Evolutionary conservation across 2,888 invertebrate genomes (phyloP).

Genomic region (Agrenia bidenticulata): DNA sequence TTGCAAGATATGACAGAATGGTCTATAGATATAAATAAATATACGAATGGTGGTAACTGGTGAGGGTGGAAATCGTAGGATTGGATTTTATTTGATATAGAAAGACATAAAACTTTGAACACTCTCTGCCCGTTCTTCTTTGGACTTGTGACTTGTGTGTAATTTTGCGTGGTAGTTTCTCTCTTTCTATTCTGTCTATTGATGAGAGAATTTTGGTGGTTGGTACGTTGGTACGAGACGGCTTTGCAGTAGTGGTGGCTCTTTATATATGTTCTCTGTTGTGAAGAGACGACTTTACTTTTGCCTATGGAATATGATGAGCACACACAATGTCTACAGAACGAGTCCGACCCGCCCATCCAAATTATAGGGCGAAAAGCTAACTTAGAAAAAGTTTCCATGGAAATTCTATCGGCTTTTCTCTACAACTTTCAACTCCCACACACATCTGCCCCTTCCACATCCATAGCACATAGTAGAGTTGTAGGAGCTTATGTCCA

Average conservation of each 20-base stretch:
- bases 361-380: constrained; percentile 53
- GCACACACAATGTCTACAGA: constrained; percentile 26
- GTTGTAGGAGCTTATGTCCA: no score
- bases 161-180: constrained; percentile 9
- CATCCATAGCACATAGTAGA: no score
- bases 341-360: constrained; percentile 51
- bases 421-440: constrained; percentile 25
- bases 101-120: no score
- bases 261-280: background rate
- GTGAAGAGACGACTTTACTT: background rate
- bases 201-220: background rate
- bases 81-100: no score
- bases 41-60: no score
- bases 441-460: constrained; percentile 4
- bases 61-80: no score
- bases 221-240: no score
- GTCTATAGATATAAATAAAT: no score
- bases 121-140: no score
- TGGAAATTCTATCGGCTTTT: constrained; percentile 53
- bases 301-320: constrained; percentile 12
- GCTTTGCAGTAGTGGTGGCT: no score
- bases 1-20: no score
- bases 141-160: background rate
- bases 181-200: constrained; percentile 3
- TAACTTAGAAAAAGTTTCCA: constrained; percentile 52